Conservation (phyloP, 1,140 invertebrate species). For the Rhyzopertha dominica region DNA sequence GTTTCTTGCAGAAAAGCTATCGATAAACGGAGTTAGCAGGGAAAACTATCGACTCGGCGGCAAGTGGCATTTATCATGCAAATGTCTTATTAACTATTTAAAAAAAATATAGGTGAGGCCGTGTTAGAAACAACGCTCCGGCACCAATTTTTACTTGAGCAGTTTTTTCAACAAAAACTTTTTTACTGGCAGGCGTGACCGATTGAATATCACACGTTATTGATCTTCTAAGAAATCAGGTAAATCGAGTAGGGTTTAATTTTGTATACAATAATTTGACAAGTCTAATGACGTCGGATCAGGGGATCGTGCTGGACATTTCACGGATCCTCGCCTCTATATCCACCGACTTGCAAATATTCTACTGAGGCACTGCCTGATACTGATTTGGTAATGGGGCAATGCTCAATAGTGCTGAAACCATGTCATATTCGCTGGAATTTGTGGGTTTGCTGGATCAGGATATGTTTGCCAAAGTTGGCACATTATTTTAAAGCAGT, state of each 20-base stretch:
- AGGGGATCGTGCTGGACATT: no score
- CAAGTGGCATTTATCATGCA: neutral
- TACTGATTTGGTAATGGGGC: conserved; percentile 16
- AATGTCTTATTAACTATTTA: no score
- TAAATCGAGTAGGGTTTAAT: no score
- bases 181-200: no score
- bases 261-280: no score
- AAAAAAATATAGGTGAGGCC: no score
- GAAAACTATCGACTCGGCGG: neutral
- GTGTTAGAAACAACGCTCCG: no score
- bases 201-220: no score
- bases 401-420: conserved; percentile 24
- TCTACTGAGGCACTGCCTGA: conserved; percentile 14
- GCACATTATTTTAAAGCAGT: conserved; percentile 18
- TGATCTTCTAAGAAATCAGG: no score
- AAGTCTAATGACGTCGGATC: no score
- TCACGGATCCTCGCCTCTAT: conserved; percentile 9
- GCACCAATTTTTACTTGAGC: no score
- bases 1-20: conserved; percentile 35
- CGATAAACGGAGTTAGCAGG: conserved; percentile 20
- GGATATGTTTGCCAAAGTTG: conserved; percentile 18
- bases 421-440: conserved; percentile 18
- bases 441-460: conserved; percentile 16
- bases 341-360: conserved; percentile 21
- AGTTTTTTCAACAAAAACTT: no score